These are phyloP conservation scores for Anodontia alba DNA, from an alignment of 2,888 invertebrate species.

Conservation along the genomic window DNA sequence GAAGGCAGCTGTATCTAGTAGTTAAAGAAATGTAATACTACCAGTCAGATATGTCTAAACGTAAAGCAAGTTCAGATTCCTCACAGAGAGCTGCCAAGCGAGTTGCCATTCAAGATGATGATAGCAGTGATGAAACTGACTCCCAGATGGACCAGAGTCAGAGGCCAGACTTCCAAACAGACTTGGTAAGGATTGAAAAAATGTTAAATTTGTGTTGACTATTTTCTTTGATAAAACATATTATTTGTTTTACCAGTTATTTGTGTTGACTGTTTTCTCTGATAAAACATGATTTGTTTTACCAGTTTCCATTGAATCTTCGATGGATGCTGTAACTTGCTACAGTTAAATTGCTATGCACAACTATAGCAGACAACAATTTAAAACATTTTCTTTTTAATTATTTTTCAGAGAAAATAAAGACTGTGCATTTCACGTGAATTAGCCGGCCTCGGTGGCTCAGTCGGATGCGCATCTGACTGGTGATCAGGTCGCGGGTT, in stretches of 20 bases:
- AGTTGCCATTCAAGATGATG: background rate
- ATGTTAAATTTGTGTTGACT: no score
- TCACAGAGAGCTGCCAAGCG: background rate
- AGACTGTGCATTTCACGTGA: no score
- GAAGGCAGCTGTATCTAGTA: no score
- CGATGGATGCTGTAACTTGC: no score
- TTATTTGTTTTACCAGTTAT: background rate
- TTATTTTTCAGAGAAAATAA: no score
- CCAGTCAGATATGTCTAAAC: slow-evolving; percentile 13
- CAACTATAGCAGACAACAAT: no score
- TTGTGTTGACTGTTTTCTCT: background rate
- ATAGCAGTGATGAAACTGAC: slow-evolving; percentile 37
- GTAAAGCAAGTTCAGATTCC: slow-evolving; percentile 1
- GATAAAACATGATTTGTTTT: background rate
- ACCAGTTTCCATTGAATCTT: background rate
- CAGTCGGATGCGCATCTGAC: no score
- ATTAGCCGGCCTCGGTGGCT: no score
- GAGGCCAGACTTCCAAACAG: slow-evolving; percentile 48
- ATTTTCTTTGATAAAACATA: background rate
- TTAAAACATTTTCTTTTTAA: no score
- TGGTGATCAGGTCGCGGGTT: no score
- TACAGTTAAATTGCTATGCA: no score
- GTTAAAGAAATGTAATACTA: no score
- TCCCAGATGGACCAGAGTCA: slow-evolving; percentile 37
- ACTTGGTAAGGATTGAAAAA: slow-evolving; percentile 38